Base-by-base conservation (phyloP, 2,113 vertebrate species). In the Hypocryptadius cinnamomeus region DNA sequence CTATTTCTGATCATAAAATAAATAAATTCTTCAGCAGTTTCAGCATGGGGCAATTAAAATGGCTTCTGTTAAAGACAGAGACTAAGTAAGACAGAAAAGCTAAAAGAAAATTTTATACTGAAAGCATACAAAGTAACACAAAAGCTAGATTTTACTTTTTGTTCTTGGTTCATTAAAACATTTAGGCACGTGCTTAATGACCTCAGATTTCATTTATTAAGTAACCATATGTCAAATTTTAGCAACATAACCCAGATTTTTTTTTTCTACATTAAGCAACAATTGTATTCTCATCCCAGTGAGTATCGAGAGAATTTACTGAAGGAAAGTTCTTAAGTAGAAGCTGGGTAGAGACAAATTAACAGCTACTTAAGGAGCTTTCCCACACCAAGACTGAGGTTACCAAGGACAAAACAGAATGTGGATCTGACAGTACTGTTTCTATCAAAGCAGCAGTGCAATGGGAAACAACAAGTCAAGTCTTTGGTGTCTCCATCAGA, bases 1-100 rank as follows among this genome's bases (percentile, higher is more conserved):
- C 98, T 97, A 97, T 97, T 95, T 97, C 97, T 97, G 94, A 97
- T 64, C 93, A 95, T 89, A 90, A 96, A 78, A 96, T 90, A 70
- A 93, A 79, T 85, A 87, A 95, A 94, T 92, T 91, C 89, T 97
- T 97, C 80, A 95, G 93, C 96, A 97, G 93, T 95, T 97, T 95
- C 96, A 97, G 82, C 70, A 93, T 85, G 91, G 94, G 91, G 90
- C 79, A 93, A 79, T 93, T 92, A 94, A 88, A 92, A 94, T 88
- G 33, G 85, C 68, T 95, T 95, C 85, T 92, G 79, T 95, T 96
- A 93, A 91, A 97, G 88, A 97, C 72, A 92, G 93, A 95, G 47
- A 89, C 87, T 94, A 96, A 93, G n/a, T 59, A 95, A 93, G 74
- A 97, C 88, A 94, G 57, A 77, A 83, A 77, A 89, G 91, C 77